Evolutionary conservation across 2,797 vertebrate species (phyloP), one percentile per base, ranked within the genome.

Genomic region (Liasis olivaceus): DNA sequence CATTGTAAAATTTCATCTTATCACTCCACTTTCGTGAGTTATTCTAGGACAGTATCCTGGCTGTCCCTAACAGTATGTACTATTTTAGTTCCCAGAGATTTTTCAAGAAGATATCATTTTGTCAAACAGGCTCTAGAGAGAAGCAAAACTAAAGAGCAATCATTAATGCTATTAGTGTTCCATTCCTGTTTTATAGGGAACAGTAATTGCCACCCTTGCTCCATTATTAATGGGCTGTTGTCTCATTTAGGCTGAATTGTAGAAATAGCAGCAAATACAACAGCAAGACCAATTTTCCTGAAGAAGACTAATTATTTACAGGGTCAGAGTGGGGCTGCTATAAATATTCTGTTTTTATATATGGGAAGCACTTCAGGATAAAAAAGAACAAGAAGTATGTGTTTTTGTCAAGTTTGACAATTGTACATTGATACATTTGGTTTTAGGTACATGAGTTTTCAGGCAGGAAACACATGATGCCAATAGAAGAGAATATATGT

Each of bases 221-320:
- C 36, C 51, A n/a, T 92, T 72, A 86, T 72, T 92, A 90, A 92
- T 90, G 63, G 51, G 84, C 22, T 51, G 28, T 81, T 92, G 26
- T 36, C 56, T 87, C 63, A n/a, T 89, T 88, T 92, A 63, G 51
- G 59, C 60, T 72, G 77, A 89, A 59, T 59, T 72, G 56, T 24
- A 87, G 36, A 77, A 87, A n/a, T 9, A 92, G 15, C 4, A 17
- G n/a, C 56, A 72, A 60, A 24, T 36, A 0, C 0, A 62, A 89
- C 72, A 59, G 69, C 60, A 92, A 47, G 31, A 28, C 72, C 72
- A 85, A 14, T 94, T 89, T 96, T 24, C 59, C 63, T 95, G 15
- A 2, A 24, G 54, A 95, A 85, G 69, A 26, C 20, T 42, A 72
- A 42, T 91, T 87, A 66, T 47, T 54, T 85, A 54, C 36, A 54